Evolutionary conservation across 2,113 vertebrate genomes (phyloP).

Genomic region (Gambusia affinis): DNA sequence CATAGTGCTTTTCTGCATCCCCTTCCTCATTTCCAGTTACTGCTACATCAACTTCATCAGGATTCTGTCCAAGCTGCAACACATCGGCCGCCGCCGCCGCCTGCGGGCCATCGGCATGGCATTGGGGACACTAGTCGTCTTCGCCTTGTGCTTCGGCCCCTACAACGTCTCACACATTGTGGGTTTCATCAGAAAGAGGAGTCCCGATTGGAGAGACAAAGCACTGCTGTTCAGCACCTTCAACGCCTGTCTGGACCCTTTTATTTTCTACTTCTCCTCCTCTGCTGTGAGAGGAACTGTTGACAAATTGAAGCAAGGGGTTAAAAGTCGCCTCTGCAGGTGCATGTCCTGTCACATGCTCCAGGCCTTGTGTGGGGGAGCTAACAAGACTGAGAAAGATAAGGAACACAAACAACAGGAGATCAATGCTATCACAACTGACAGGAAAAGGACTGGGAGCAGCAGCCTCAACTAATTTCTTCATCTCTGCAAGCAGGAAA

Average conservation of each 20-base stretch:
- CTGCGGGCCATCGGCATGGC: conserved; percentile 81
- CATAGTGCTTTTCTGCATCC: conserved; percentile 84
- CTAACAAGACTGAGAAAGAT: conserved; percentile 46
- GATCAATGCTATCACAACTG: conserved; percentile 63
- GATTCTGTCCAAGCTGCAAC: conserved; percentile 75
- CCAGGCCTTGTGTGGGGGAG: neutral
- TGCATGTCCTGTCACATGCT: conserved; percentile 36
- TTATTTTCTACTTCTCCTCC: conserved; percentile 91
- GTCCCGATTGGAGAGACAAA: conserved; percentile 81
- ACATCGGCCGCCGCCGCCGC: conserved; percentile 74
- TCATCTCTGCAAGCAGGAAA: conserved; percentile 50
- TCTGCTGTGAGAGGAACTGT: conserved; percentile 78
- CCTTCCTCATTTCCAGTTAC: conserved; percentile 80
- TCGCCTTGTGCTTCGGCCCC: conserved; percentile 85
- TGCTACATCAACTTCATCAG: conserved; percentile 83
- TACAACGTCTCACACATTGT: conserved; percentile 91
- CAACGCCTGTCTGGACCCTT: conserved; percentile 87
- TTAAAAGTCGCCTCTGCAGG: conserved; percentile 38
- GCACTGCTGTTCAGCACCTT: conserved; percentile 86
- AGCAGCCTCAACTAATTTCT: conserved; percentile 37
- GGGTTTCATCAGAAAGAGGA: conserved; percentile 72
- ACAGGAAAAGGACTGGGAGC: conserved; percentile 32
- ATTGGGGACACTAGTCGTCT: conserved; percentile 81
- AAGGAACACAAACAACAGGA: conserved; percentile 63
- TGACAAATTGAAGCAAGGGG: conserved; percentile 41